Conservation (phyloP, 1,140 invertebrate species). For the Hermatobates lingyangjiaoensis region DNA sequence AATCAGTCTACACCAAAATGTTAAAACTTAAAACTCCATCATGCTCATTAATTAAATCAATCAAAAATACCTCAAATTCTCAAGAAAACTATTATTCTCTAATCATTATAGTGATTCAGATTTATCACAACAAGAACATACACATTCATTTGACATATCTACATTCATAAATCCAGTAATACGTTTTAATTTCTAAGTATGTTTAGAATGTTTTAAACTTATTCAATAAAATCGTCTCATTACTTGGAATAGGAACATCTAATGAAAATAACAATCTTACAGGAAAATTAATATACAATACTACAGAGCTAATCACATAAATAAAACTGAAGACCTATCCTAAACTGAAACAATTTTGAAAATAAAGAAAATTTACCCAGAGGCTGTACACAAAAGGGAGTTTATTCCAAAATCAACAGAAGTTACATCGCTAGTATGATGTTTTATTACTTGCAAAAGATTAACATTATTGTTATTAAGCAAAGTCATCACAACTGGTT, state of each 20-base stretch:
- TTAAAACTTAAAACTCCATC: not conserved
- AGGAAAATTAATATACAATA: not conserved
- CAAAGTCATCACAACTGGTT: too few relatives aligned
- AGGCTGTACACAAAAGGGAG: constrained; percentile 36
- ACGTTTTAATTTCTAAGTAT: too few relatives aligned
- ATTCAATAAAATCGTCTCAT: not conserved
- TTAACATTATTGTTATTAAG: not conserved
- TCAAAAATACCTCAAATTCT: not conserved
- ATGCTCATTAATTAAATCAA: not conserved
- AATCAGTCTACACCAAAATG: not conserved
- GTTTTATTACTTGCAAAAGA: constrained; percentile 30
- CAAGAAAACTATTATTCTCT: not conserved
- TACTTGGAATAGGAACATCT: not conserved
- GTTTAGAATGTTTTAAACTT: too few relatives aligned
- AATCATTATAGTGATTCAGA: not conserved
- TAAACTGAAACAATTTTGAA: not conserved
- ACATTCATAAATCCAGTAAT: not conserved
- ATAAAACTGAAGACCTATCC: not conserved
- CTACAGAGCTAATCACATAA: not conserved
- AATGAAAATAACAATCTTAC: not conserved
- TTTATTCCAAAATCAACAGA: constrained; percentile 38
- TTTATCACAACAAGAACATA: not conserved
- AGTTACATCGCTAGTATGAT: constrained; percentile 44
- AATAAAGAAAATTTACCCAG: constrained; percentile 29
- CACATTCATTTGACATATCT: not conserved